Conservation (phyloP, 2,113 vertebrate genomes). For the Apodemus speciosus region DNA sequence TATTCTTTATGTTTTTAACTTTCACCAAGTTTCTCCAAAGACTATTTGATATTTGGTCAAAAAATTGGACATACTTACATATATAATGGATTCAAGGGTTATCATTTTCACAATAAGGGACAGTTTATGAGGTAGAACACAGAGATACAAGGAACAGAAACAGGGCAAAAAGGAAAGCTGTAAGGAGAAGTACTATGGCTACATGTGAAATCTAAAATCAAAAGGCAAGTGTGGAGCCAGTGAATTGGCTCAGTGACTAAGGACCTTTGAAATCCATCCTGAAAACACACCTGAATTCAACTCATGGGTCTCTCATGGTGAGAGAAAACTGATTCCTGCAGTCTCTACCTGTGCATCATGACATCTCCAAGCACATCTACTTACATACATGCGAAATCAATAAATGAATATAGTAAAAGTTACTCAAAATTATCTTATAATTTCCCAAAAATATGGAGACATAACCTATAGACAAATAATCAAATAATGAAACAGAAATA, state of each 20-base stretch:
- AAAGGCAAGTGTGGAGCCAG: rapidly evolving
- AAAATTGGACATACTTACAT: neutral
- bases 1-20: neutral
- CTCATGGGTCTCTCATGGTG: no score
- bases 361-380: neutral
- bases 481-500: neutral
- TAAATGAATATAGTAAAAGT: neutral
- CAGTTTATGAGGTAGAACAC: neutral
- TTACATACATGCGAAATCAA: neutral
- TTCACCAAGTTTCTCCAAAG: neutral
- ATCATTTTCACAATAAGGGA: constrained; percentile 8
- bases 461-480: neutral
- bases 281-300: neutral
- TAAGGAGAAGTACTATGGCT: neutral
- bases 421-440: neutral
- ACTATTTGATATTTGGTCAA: neutral
- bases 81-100: neutral
- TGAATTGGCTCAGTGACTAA: neutral
- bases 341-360: no score
- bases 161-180: neutral
- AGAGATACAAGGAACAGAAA: neutral
- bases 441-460: neutral
- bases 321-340: neutral
- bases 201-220: neutral
- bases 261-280: neutral